These are phyloP conservation scores for Sebastes dallii DNA, from an alignment of 2,797 vertebrate species.

Conservation along the genomic window DNA sequence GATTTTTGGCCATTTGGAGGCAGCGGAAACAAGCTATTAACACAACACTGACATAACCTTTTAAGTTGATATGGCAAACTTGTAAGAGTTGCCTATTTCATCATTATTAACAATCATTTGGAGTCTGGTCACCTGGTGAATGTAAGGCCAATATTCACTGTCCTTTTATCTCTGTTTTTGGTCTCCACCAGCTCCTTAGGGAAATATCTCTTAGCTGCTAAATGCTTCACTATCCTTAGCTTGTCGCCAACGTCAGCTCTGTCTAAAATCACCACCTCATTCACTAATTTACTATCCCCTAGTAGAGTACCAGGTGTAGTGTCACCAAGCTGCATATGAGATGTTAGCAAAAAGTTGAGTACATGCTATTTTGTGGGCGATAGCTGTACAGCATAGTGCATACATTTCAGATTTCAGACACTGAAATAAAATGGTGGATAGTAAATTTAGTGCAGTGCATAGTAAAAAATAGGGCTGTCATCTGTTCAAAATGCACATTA, in stretches of 20 bases:
- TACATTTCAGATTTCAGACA: neutral
- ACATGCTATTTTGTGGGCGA: neutral
- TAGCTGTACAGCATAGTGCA: neutral
- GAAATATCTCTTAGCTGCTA: neutral
- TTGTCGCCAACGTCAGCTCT: neutral
- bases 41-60: neutral
- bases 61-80: neutral
- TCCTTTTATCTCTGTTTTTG: no score
- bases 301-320: neutral
- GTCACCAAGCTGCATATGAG: neutral
- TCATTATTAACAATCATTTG: neutral
- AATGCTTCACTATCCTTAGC: neutral
- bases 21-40: neutral
- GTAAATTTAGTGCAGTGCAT: neutral
- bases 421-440: neutral
- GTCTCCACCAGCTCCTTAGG: neutral
- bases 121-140: neutral
- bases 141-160: no score
- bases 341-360: neutral
- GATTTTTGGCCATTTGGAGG: neutral
- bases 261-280: accelerated
- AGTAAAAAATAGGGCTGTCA: no score
- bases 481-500: no score
- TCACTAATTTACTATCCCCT: neutral
- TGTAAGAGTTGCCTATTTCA: neutral